Percentiles rank a stretch among this genome's conserved stretches.
These are phyloP conservation scores for Ictalurus furcatus DNA, from an alignment of 2,113 vertebrate species.

Conservation along the genomic window DNA sequence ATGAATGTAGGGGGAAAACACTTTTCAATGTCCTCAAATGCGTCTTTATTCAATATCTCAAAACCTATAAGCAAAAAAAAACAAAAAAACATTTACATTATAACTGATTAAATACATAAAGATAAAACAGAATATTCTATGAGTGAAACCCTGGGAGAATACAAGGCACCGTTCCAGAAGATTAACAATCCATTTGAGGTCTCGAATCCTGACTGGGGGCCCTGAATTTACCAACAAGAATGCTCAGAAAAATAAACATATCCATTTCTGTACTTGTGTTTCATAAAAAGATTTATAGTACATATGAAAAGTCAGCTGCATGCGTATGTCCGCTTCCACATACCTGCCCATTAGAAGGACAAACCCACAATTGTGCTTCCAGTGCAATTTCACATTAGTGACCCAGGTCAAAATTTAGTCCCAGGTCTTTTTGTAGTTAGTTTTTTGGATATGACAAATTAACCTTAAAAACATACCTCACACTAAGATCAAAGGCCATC, in stretches of 20 bases:
- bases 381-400: constrained; percentile 51
- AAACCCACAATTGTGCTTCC: constrained; percentile 53
- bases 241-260: constrained; percentile 40
- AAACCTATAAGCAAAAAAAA: constrained; percentile 53
- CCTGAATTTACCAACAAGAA: constrained; percentile 37
- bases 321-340: constrained; percentile 53
- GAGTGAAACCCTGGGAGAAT: constrained; percentile 63
- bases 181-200: constrained; percentile 61
- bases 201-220: constrained; percentile 54
- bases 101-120: constrained; percentile 59
- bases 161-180: constrained; percentile 71
- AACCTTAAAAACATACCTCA: neutral
- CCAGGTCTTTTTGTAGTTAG: constrained; percentile 4
- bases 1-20: neutral
- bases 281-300: constrained; percentile 41
- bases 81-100: constrained; percentile 35
- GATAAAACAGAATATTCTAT: constrained; percentile 61
- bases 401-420: constrained; percentile 22
- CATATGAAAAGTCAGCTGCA: constrained; percentile 70
- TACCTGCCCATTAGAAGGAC: constrained; percentile 21
- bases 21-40: constrained; percentile 10
- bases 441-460: neutral
- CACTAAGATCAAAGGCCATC: neutral
- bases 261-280: constrained; percentile 36
- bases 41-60: constrained; percentile 55